Conservation (phyloP, 2,113 vertebrate species). For the Nasalis larvatus region DNA sequence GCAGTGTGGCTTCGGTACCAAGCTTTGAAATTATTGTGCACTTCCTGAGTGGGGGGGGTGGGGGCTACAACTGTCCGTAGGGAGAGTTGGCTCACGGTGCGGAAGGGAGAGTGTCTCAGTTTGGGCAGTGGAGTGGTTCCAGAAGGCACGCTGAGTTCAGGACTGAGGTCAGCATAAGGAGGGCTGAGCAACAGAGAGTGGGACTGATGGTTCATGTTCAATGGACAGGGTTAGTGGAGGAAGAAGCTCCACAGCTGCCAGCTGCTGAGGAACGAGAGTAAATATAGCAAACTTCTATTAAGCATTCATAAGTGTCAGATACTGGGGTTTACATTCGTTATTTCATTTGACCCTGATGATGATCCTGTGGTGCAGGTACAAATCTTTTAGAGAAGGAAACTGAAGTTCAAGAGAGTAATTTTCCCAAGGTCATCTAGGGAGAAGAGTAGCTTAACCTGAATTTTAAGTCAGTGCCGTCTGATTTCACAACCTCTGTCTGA, state of each 20-base stretch:
- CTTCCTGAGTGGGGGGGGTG: background rate
- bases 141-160: background rate
- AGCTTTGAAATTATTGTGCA: background rate
- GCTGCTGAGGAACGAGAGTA: background rate
- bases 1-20: background rate
- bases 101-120: background rate
- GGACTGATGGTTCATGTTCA: background rate
- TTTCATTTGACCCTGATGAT: background rate
- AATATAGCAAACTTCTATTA: background rate
- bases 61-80: background rate
- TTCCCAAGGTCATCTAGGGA: background rate
- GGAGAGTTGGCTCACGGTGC: background rate
- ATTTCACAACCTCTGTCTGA: background rate
- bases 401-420: background rate
- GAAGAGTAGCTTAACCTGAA: background rate
- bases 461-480: background rate
- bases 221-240: background rate
- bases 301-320: background rate
- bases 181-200: background rate
- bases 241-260: background rate
- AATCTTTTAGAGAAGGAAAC: background rate
- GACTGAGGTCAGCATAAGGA: background rate
- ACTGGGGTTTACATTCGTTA: background rate
- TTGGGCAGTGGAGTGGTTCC: background rate
- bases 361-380: background rate